Percentiles rank a stretch among this genome's conserved stretches.
These are phyloP conservation scores for Nephrotoma flavescens DNA, from an alignment of 2,888 invertebrate species.

Conservation along the genomic window DNA sequence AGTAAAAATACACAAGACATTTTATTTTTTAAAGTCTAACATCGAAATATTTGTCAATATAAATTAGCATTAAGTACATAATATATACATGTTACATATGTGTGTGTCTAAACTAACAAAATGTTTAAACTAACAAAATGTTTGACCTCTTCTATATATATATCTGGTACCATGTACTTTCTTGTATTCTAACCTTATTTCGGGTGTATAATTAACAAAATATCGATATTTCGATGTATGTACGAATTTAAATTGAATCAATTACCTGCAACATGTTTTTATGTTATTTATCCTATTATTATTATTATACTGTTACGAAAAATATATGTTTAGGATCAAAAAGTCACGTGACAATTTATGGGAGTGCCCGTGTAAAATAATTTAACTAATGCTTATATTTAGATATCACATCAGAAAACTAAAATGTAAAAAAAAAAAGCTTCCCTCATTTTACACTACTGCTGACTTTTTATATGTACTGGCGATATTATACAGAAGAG, in stretches of 20 bases:
- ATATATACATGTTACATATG: neutral
- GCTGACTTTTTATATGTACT: neutral
- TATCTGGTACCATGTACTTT: neutral
- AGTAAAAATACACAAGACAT: neutral
- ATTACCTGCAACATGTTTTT: constrained; percentile 5
- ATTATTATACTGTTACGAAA: neutral
- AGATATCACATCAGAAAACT: neutral
- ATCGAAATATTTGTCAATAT: neutral
- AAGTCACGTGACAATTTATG: constrained; percentile 6
- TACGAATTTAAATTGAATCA: constrained; percentile 1
- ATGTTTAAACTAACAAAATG: no score
- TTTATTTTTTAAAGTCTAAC: neutral
- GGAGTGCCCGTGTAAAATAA: constrained; percentile 2
- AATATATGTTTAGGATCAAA: constrained; percentile 2
- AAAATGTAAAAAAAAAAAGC: neutral
- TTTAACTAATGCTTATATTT: neutral
- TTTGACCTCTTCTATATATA: neutral
- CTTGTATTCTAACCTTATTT: neutral
- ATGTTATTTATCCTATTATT: neutral
- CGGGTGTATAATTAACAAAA: neutral
- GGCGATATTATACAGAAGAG: neutral
- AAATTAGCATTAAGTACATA: neutral
- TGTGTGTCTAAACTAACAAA: neutral
- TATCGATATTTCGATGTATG: neutral
- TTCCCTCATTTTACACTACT: neutral